Conservation (phyloP, 1,140 invertebrate genomes). For the Drosophila serrata region DNA sequence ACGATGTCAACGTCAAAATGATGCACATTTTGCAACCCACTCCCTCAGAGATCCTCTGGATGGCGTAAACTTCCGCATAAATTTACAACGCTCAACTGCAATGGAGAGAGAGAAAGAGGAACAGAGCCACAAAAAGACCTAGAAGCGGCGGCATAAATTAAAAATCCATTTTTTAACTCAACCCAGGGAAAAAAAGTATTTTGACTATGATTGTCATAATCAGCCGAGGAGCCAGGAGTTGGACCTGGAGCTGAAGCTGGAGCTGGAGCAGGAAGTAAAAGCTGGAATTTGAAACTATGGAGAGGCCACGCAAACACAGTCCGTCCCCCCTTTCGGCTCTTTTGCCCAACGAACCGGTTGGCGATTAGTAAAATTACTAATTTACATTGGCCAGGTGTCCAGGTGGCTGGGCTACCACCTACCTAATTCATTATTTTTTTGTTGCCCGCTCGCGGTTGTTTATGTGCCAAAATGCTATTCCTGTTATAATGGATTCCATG, state of each 20-base stretch:
- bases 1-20: conserved; percentile 62
- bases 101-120: background rate
- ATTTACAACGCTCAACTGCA: conserved; percentile 46
- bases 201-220: conserved; percentile 59
- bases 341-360: conserved; percentile 16
- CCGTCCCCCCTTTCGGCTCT: background rate
- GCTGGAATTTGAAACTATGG: conserved; percentile 8
- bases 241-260: background rate
- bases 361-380: conserved; percentile 54
- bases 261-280: conserved; percentile 4
- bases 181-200: conserved; percentile 30
- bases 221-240: conserved; percentile 3
- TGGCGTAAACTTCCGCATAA: conserved; percentile 50
- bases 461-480: conserved; percentile 10
- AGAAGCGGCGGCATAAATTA: conserved; percentile 46
- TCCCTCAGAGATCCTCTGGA: conserved; percentile 10
- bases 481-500: background rate
- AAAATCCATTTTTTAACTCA: conserved; percentile 44
- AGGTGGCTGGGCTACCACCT: conserved; percentile 8
- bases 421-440: conserved; percentile 19
- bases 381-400: conserved; percentile 48
- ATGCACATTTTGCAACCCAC: conserved; percentile 47
- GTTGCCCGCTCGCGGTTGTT: conserved; percentile 3
- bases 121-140: background rate
- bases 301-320: conserved; percentile 20